Conservation (phyloP, 2,797 vertebrate genomes). For the Girardinus metallicus region DNA sequence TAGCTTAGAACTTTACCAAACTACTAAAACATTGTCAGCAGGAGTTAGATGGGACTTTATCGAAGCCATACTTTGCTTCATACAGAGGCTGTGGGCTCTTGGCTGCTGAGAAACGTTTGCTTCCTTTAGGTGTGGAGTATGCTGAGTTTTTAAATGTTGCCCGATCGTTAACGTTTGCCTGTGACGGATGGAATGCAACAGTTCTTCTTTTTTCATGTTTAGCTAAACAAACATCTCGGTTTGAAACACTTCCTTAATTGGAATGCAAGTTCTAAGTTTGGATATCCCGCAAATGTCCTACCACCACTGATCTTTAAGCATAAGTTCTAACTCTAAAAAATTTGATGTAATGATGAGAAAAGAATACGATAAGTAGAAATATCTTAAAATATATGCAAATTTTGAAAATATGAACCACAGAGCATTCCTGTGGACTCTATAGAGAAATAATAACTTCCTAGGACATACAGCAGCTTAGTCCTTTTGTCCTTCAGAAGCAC, state of each 20-base stretch:
- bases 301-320: background rate
- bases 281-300: too few relatives aligned
- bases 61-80: background rate
- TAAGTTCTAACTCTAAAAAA: background rate
- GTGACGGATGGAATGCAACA: too few relatives aligned
- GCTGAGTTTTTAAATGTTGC: too few relatives aligned
- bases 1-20: background rate
- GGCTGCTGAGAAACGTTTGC: too few relatives aligned
- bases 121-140: too few relatives aligned
- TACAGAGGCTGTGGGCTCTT: too few relatives aligned
- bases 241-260: too few relatives aligned
- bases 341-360: background rate
- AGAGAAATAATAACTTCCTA: constrained; percentile 6
- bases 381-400: background rate
- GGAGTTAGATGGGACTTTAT: background rate
- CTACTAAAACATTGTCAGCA: background rate
- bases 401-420: background rate
- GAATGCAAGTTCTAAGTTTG: too few relatives aligned
- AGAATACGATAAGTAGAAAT: background rate
- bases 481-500: background rate
- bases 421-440: background rate
- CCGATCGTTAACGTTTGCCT: too few relatives aligned
- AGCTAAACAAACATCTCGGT: too few relatives aligned
- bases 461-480: background rate
- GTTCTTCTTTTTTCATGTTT: too few relatives aligned